These are phyloP conservation scores for Schlechtendalia chinensis DNA, from an alignment of 1,140 invertebrate genomes.

Conservation along the genomic window DNA sequence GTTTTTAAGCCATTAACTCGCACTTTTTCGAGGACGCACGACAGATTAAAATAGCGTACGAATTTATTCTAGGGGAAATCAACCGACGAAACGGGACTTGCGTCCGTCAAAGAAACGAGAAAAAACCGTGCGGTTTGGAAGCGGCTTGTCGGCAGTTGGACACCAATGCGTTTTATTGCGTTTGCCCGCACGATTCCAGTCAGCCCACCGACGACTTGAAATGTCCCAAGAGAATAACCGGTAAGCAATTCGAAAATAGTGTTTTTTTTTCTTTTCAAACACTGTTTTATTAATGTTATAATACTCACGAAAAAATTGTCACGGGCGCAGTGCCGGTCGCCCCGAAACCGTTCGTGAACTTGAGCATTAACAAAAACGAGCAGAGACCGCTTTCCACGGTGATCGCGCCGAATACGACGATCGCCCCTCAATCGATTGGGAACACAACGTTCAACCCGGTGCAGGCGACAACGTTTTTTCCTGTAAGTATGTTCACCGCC, in stretches of 20 bases:
- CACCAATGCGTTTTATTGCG: constrained; percentile 62
- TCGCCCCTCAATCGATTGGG: not conserved
- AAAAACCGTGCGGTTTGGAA: constrained; percentile 62
- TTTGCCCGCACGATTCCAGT: constrained; percentile 66
- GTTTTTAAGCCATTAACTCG: no score
- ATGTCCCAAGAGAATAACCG: constrained; percentile 56
- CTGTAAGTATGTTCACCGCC: not conserved
- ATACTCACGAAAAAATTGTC: no score
- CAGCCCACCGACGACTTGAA: constrained; percentile 63
- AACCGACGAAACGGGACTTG: not conserved
- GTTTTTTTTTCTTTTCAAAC: no score
- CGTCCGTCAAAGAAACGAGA: not conserved
- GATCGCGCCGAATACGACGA: not conserved
- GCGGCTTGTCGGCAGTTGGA: constrained; percentile 62
- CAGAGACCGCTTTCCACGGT: not conserved
- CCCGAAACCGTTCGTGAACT: constrained; percentile 10
- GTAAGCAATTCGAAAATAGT: not conserved
- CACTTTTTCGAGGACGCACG: no score
- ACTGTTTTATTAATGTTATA: no score
- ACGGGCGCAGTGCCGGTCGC: constrained; percentile 4
- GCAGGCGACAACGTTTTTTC: not conserved
- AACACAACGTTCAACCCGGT: not conserved
- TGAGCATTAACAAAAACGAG: constrained; percentile 40
- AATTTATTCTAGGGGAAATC: not conserved
- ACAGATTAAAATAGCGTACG: no score